phyloP scores from a whole-genome alignment of 2,888 invertebrate genomes.

The Timandra comae region DNA sequence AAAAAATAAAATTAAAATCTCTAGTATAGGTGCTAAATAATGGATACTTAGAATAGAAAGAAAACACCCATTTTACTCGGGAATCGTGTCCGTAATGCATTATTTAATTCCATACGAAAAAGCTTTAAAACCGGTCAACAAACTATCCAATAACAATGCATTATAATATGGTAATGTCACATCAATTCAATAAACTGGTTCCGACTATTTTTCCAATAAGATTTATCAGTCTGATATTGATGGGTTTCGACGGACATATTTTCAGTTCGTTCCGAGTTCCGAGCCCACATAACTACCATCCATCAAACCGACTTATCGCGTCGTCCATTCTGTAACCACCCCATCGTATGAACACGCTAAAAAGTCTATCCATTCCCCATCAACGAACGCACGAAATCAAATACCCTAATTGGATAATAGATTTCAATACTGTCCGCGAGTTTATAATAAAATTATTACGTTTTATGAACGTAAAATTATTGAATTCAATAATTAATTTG shows the following conservation, averaged over 20 bases:
- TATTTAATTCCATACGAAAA: too few relatives aligned
- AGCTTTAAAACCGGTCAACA: too few relatives aligned
- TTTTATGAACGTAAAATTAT: too few relatives aligned
- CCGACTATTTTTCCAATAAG: constrained; percentile 16
- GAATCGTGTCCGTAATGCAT: too few relatives aligned
- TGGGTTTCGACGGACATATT: constrained; percentile 9
- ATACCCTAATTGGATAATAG: constrained; percentile 20
- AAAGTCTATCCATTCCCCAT: constrained; percentile 29
- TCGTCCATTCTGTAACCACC: constrained; percentile 26
- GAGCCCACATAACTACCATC: constrained; percentile 22
- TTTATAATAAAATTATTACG: not conserved
- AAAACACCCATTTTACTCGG: too few relatives aligned
- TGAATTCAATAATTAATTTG: constrained; percentile 1
- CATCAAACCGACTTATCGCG: constrained; percentile 56
- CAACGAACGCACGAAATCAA: constrained; percentile 24
- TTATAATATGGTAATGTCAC: too few relatives aligned
- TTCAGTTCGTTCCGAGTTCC: constrained; percentile 14
- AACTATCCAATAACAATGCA: too few relatives aligned
- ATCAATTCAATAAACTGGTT: constrained; percentile 7
- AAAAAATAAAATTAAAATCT: too few relatives aligned
- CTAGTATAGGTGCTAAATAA: too few relatives aligned
- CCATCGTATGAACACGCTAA: constrained; percentile 30
- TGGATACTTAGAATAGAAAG: too few relatives aligned
- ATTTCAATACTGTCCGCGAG: constrained; percentile 10
- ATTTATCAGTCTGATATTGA: constrained; percentile 23